These are phyloP conservation scores for Rhizoglyphus robini DNA, from an alignment of 1,140 invertebrate species.

Conservation along the genomic window DNA sequence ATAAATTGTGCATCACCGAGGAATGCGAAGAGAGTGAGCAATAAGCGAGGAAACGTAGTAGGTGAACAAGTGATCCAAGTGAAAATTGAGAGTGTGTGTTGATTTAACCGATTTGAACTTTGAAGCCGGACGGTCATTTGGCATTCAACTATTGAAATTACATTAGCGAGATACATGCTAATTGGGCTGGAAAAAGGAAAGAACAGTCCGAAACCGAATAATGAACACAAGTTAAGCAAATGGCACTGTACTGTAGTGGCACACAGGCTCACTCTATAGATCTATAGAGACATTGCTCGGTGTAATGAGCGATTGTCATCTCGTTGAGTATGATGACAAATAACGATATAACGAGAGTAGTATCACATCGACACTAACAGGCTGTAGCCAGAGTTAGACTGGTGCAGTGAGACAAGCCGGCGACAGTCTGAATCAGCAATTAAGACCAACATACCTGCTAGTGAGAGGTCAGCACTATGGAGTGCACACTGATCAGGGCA, in stretches of 20 bases:
- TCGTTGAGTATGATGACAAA: slow-evolving; percentile 8
- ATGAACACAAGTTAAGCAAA: not conserved
- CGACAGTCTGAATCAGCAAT: not conserved
- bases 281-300: not conserved
- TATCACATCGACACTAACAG: not conserved
- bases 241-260: not conserved
- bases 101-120: too few species aligned
- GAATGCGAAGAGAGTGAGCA: too few species aligned
- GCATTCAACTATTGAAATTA: too few species aligned
- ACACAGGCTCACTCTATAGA: too few species aligned
- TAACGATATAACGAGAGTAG: slow-evolving; percentile 3
- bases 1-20: too few species aligned
- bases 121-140: too few species aligned
- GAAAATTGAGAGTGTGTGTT: too few species aligned
- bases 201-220: not conserved
- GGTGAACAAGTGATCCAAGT: too few species aligned
- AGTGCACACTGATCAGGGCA: too few species aligned
- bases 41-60: too few species aligned
- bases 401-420: not conserved
- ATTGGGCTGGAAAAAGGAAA: not conserved
- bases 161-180: slow-evolving; percentile 10
- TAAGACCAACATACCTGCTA: too few species aligned
- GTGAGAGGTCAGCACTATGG: too few species aligned
- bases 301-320: not conserved
- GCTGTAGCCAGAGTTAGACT: not conserved